Conservation (phyloP, 2,888 invertebrate genomes). For the Siphlonurus alternatus region DNA sequence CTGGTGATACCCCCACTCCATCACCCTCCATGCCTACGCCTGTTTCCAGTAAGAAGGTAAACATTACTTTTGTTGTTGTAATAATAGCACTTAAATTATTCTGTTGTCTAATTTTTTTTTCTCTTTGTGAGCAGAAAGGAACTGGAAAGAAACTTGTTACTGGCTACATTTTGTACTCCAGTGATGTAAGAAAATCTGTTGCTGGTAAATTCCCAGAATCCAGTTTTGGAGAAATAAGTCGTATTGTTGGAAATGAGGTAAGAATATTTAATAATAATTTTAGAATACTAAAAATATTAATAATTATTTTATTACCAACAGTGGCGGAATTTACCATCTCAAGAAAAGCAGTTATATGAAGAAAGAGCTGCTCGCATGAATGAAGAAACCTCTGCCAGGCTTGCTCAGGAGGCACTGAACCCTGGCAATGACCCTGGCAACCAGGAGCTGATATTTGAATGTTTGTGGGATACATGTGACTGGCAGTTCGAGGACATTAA, state of each 20-base stretch:
- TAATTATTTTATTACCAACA: conserved; percentile 27
- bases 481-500: conserved; percentile 78
- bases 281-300: background rate
- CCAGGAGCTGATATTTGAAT: conserved; percentile 49
- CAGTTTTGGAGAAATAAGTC: conserved; percentile 73
- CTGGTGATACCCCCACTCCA: conserved; percentile 50
- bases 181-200: conserved; percentile 85
- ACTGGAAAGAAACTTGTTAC: conserved; percentile 72
- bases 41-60: conserved; percentile 17
- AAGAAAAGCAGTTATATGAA: conserved; percentile 87
- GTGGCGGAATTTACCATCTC: conserved; percentile 83
- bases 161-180: conserved; percentile 95
- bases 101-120: conserved; percentile 8
- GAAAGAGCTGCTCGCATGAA: conserved; percentile 80
- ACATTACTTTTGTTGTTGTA: conserved; percentile 7
- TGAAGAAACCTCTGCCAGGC: conserved; percentile 58
- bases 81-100: conserved; percentile 1
- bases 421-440: conserved; percentile 25
- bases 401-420: conserved; percentile 32
- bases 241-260: conserved; percentile 54
- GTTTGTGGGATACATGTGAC: conserved; percentile 84
- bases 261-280: conserved; percentile 14
- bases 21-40: conserved; percentile 16
- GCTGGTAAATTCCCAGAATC: conserved; percentile 88
- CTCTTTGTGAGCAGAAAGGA: conserved; percentile 25